phyloP scores from a whole-genome alignment of 2,888 invertebrate genomes.

The Sabatieria punctata region DNA sequence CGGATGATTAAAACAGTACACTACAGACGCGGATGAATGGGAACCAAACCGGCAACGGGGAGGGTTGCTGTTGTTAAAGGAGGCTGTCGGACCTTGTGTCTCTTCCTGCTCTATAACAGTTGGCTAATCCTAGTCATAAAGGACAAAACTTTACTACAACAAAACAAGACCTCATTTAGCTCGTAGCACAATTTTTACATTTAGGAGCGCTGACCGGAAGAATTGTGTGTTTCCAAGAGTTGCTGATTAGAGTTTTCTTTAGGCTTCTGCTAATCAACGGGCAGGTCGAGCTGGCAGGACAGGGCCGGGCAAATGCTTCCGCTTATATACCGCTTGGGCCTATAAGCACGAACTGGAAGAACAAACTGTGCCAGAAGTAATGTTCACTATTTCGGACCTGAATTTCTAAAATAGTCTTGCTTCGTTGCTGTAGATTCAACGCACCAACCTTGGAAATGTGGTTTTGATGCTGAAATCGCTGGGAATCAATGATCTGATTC shows the following conservation, averaged over 20 bases:
- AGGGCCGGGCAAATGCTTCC: conserved; percentile 92
- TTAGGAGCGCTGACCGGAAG: neutral
- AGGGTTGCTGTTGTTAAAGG: no score
- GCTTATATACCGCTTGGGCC: conserved; percentile 94
- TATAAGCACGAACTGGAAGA: conserved; percentile 95
- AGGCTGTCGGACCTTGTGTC: no score
- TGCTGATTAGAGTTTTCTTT: neutral
- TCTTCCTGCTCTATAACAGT: no score
- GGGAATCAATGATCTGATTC: conserved; percentile 88
- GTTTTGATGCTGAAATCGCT: conserved; percentile 87
- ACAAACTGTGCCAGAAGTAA: conserved; percentile 75
- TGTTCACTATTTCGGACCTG: neutral
- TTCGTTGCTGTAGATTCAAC: conserved; percentile 48
- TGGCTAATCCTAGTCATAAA: no score
- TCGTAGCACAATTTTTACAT: no score
- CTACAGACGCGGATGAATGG: no score
- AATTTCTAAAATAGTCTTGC: neutral
- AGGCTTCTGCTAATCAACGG: conserved; percentile 78
- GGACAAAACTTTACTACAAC: no score
- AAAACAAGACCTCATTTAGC: no score
- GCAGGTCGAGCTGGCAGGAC: conserved; percentile 89
- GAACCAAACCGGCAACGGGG: no score
- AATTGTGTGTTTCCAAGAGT: neutral
- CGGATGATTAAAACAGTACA: no score
- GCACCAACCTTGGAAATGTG: conserved; percentile 92